phyloP scores from a whole-genome alignment of 2,888 invertebrate species.

The Aspidiotus rigidus region DNA sequence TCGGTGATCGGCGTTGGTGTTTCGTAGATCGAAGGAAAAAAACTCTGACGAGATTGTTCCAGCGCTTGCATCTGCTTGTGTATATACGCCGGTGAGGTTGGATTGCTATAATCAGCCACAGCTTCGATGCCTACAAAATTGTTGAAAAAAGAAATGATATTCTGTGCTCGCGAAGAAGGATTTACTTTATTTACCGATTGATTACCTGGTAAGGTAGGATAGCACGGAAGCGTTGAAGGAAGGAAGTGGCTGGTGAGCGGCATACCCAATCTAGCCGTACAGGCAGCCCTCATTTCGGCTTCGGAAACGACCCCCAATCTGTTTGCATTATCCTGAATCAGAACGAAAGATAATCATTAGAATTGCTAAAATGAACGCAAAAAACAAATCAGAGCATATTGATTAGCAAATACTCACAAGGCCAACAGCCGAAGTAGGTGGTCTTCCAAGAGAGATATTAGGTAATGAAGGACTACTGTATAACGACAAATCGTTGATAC shows the following conservation, averaged over 20 bases:
- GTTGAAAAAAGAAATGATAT: too few relatives aligned
- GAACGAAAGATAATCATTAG: background rate
- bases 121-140: conserved; percentile 22
- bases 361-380: background rate
- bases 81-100: conserved; percentile 45
- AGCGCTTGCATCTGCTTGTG: conserved; percentile 51
- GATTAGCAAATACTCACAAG: background rate
- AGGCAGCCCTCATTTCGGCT: conserved; percentile 65
- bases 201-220: conserved; percentile 53
- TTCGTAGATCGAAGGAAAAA: conserved; percentile 30
- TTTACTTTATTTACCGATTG: background rate
- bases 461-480: conserved; percentile 95
- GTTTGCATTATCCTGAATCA: conserved; percentile 44
- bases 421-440: conserved; percentile 46
- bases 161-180: too few relatives aligned
- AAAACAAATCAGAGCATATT: background rate
- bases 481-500: conserved; percentile 63
- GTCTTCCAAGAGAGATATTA: conserved; percentile 86
- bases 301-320: conserved; percentile 59
- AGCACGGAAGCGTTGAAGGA: conserved; percentile 59
- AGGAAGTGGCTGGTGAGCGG: conserved; percentile 58
- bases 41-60: conserved; percentile 44
- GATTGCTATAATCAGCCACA: conserved; percentile 43
- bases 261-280: conserved; percentile 57
- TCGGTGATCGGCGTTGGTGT: conserved; percentile 48